Conservation (phyloP, 64 coral and sea anemone species). For the Hydrozoanthus tunicans region DNA sequence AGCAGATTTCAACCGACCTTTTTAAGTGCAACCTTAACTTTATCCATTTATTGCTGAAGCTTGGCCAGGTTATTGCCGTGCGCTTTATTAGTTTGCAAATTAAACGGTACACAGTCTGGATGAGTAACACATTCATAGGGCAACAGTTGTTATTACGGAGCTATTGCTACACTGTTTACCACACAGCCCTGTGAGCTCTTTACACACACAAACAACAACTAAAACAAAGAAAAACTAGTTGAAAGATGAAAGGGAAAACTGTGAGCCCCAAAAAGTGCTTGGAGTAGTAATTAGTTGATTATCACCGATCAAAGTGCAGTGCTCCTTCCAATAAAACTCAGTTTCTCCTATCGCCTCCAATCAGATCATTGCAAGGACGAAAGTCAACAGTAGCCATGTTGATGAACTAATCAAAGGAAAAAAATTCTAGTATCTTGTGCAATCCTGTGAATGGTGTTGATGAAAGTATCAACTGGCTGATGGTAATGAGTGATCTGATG, state of each 20-base stretch:
- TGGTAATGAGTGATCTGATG: not conserved
- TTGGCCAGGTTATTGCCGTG: slow-evolving; percentile 32
- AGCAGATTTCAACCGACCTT: slow-evolving; percentile 57
- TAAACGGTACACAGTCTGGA: slow-evolving; percentile 16
- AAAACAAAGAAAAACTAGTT: not conserved
- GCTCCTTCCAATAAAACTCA: too few species aligned
- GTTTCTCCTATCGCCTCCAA: too few species aligned
- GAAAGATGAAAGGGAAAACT: not conserved
- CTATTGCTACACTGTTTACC: not conserved
- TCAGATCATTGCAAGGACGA: too few species aligned
- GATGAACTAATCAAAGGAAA: too few species aligned
- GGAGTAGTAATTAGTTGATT: too few species aligned
- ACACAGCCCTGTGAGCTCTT: not conserved
- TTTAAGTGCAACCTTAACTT: slow-evolving; percentile 37
- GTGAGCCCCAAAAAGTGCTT: too few species aligned
- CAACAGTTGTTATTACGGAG: slow-evolving; percentile 46
- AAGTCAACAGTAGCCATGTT: too few species aligned
- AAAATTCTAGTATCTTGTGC: not conserved
- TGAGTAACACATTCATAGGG: slow-evolving; percentile 32
- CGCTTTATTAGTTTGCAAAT: slow-evolving; percentile 49
- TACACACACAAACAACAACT: not conserved
- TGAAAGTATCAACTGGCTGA: not conserved
- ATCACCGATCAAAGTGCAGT: too few species aligned
- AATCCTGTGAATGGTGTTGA: not conserved
- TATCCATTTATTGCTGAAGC: slow-evolving; percentile 41